Conservation (phyloP, 2,888 invertebrate genomes). For the Nysson spinosus region DNA sequence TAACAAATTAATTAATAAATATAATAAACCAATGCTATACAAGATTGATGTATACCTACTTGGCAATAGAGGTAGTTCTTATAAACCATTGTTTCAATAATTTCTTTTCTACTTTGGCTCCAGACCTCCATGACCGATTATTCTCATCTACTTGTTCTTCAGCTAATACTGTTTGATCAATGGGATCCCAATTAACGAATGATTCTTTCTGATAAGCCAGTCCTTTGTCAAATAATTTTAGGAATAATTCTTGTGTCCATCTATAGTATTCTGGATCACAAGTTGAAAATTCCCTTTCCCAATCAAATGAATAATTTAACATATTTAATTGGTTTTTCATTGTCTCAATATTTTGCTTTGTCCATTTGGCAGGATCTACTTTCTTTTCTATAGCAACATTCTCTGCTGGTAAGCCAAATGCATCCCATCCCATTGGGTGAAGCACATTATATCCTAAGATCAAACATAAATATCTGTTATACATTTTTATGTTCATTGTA, state of each 20-base stretch:
- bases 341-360: conserved; percentile 87
- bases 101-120: conserved; percentile 94
- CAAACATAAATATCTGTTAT: neutral
- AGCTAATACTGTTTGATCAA: conserved; percentile 97
- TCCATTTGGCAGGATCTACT: conserved; percentile 92
- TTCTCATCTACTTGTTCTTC: conserved; percentile 97
- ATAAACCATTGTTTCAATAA: conserved; percentile 96
- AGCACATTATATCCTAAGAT: conserved; percentile 80
- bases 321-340: conserved; percentile 89
- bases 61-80: conserved; percentile 90
- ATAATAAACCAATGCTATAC: neutral
- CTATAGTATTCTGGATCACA: conserved; percentile 92
- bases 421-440: conserved; percentile 99
- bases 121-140: conserved; percentile 97
- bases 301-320: conserved; percentile 93
- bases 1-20: conserved; percentile 3
- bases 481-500: too few relatives aligned
- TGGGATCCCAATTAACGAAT: conserved; percentile 98
- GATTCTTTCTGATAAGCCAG: conserved; percentile 93
- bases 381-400: conserved; percentile 96
- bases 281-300: conserved; percentile 93
- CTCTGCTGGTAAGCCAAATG: conserved; percentile 99
- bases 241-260: conserved; percentile 98
- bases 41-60: conserved; percentile 77
- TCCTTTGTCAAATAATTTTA: conserved; percentile 90